Evolutionary conservation across 2,888 invertebrate species (phyloP), one percentile per base, ranked within the genome.

Genomic region (Lissonota sp.): DNA sequence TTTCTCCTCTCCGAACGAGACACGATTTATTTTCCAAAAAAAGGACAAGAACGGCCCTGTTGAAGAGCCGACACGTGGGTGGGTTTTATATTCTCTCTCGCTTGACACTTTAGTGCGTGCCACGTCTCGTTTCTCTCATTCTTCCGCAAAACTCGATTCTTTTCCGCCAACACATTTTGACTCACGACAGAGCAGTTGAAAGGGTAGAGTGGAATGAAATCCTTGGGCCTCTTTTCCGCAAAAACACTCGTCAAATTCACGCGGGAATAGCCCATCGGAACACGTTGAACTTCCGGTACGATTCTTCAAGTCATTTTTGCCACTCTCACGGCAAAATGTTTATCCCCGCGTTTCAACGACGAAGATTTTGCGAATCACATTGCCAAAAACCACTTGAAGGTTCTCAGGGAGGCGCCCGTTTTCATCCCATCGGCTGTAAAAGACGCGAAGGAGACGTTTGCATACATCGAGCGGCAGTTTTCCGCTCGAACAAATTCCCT

Each of bases 401-500:
- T 44, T 67, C 63, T 76, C 74, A 26, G 26, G 26, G 83, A 88
- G 87, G 87, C 89, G 83, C 88, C 88, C 89, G 91, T 92, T 92
- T 91, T 92, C 92, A 92, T 91, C 91, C 91, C 89, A 92, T 92
- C 90, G 90, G 86, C 88, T 88, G 87, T 85, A 87, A 88, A 89
- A 87, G 86, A 90, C 88, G 87, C 85, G 40, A 85, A 86, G 84
- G 86, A 89, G 89, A 88, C 90, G 91, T 92, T 92, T 91, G 92
- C 92, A 92, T 92, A 91, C 89, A 91, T 91, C 89, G 90, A 87
- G 87, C 89, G 89, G 89, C 88, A 91, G 89, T 92, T 92, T 92
- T 92, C 89, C 90, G 87, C 89, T 89, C 84, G 90, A 91, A 90
- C 91, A 90, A 91, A 92, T 92, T 90, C 89, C 85, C 85, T 84